Evolutionary conservation across 1,140 invertebrate species (phyloP).

Genomic region (Zaprionus gabonicus): DNA sequence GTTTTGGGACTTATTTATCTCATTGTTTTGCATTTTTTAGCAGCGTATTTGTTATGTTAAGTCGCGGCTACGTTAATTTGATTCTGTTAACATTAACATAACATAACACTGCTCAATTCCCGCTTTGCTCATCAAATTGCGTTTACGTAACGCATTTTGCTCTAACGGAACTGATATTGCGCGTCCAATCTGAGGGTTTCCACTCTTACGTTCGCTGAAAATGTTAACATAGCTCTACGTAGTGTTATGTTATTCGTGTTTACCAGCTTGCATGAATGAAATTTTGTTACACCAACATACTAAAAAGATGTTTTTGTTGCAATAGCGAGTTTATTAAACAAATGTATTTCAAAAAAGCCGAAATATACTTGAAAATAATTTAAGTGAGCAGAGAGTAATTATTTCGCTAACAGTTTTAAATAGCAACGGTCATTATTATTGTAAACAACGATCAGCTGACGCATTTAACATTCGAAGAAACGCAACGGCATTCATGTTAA

Average conservation of each 20-base stretch:
- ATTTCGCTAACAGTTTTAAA: not conserved
- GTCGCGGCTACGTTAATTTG: constrained; percentile 26
- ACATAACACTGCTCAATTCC: constrained; percentile 10
- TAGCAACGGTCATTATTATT: not conserved
- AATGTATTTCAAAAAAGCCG: not conserved
- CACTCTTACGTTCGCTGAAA: not conserved
- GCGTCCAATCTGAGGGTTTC: not conserved
- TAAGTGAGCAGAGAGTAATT: not conserved
- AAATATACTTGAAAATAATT: not conserved
- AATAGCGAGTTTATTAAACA: no score
- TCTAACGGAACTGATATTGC: not conserved
- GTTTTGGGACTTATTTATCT: constrained; percentile 38
- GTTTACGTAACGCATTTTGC: constrained; percentile 14
- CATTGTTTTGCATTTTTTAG: constrained; percentile 50
- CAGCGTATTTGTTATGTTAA: constrained; percentile 45
- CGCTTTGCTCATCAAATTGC: constrained; percentile 1
- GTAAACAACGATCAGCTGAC: constrained; percentile 44
- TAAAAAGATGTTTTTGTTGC: not conserved
- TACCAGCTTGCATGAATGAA: not conserved
- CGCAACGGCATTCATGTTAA: not conserved
- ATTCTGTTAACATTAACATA: constrained; percentile 10
- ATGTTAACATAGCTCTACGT: not conserved
- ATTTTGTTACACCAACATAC: not conserved
- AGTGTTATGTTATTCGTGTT: not conserved
- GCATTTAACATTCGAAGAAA: not conserved